Evolutionary conservation across 2,888 invertebrate genomes (phyloP).

Genomic region (Xestia xanthographa): DNA sequence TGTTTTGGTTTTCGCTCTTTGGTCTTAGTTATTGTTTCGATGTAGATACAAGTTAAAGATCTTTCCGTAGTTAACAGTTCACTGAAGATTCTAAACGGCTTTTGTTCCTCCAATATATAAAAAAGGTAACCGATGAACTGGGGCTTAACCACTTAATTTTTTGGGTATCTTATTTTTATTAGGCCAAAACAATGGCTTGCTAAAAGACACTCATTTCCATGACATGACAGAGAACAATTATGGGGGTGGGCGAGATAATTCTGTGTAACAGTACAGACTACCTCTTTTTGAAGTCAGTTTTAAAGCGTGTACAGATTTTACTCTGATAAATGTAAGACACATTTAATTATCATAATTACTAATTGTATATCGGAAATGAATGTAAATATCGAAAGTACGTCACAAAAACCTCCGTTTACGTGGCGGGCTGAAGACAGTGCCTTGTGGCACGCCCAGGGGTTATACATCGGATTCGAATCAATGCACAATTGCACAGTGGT

Average conservation of each 20-base stretch:
- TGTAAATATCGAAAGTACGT: constrained; percentile 7
- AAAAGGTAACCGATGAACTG: constrained; percentile 5
- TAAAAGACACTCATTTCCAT: constrained; percentile 27
- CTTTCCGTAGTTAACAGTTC: not conserved
- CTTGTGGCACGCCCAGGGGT: not conserved
- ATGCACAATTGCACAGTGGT: not conserved
- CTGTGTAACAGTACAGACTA: not conserved
- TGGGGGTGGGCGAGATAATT: constrained; percentile 1
- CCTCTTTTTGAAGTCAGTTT: not conserved
- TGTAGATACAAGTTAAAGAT: too few species aligned
- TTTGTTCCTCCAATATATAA: constrained; percentile 14
- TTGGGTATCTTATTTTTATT: constrained; percentile 5
- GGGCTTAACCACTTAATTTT: constrained; percentile 8
- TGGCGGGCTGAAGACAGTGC: not conserved
- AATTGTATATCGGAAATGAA: not conserved
- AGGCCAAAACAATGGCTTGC: constrained; percentile 8
- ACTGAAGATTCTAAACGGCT: constrained; percentile 1
- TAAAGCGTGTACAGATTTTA: not conserved
- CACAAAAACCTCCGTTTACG: not conserved
- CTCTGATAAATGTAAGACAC: not conserved
- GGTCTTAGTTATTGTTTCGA: not conserved
- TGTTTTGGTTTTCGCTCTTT: not conserved
- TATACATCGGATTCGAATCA: not conserved
- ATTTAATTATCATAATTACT: constrained; percentile 3
- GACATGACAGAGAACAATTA: not conserved